These are phyloP conservation scores for Drosophila emarginata DNA, from an alignment of 2,888 invertebrate genomes.

Conservation along the genomic window DNA sequence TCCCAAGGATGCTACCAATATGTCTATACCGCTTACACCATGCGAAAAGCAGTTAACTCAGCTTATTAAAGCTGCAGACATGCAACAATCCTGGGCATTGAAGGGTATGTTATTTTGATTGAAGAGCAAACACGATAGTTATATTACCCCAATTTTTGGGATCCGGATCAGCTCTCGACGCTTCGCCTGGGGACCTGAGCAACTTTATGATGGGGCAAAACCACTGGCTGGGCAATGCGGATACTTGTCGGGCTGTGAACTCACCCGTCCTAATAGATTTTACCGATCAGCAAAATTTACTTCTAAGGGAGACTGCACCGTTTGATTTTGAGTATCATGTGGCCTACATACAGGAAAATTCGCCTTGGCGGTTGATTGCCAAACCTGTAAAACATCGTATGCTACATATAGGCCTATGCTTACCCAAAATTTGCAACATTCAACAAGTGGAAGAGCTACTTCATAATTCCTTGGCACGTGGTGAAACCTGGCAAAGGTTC, in stretches of 20 bases:
- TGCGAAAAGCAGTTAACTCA: constrained; percentile 37
- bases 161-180: constrained; percentile 43
- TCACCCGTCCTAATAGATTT: constrained; percentile 20
- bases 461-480: neutral
- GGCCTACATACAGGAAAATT: constrained; percentile 41
- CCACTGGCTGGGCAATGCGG: constrained; percentile 46
- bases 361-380: constrained; percentile 26
- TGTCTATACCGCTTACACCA: neutral
- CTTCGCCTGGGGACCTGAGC: constrained; percentile 44
- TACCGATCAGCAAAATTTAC: neutral
- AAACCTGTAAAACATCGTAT: neutral
- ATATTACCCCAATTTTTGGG: neutral
- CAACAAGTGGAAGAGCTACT: constrained; percentile 37
- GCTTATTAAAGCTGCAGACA: constrained; percentile 21
- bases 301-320: constrained; percentile 34
- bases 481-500: neutral
- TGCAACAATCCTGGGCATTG: constrained; percentile 41
- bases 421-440: constrained; percentile 38
- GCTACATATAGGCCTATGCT: constrained; percentile 52
- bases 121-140: neutral
- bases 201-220: constrained; percentile 46
- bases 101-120: constrained; percentile 37
- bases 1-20: neutral
- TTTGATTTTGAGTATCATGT: constrained; percentile 45
- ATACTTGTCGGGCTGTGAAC: constrained; percentile 38